Percentiles rank a stretch among this genome's conserved stretches.
phyloP scores from a whole-genome alignment of 2,888 invertebrate genomes.

The Hartigia nigra region DNA sequence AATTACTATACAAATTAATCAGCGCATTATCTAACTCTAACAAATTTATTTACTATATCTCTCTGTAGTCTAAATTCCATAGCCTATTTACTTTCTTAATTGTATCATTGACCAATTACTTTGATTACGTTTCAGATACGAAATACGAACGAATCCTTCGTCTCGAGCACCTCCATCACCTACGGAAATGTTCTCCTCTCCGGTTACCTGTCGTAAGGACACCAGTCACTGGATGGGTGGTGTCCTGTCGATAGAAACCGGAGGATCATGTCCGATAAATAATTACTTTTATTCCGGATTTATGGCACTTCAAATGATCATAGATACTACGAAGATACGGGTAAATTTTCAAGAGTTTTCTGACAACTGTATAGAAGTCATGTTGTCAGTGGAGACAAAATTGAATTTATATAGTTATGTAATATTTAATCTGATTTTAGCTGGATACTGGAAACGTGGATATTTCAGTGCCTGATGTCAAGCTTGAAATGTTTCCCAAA shows the following conservation, averaged over 20 bases:
- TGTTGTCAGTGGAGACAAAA: not conserved
- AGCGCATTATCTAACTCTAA: not conserved
- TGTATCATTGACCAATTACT: not conserved
- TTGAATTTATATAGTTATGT: not conserved
- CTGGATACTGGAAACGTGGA: conserved; percentile 71
- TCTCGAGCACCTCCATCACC: conserved; percentile 75
- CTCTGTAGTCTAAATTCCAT: not conserved
- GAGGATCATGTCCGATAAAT: conserved; percentile 79
- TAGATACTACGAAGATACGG: conserved; percentile 80
- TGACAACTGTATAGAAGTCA: not conserved
- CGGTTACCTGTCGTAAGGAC: conserved; percentile 77
- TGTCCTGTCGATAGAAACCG: conserved; percentile 75
- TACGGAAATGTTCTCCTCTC: conserved; percentile 73
- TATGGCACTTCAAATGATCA: conserved; percentile 76
- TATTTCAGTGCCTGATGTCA: conserved; percentile 73
- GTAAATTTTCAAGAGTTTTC: conserved; percentile 59
- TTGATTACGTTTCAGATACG: conserved; percentile 69
- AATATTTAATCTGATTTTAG: conserved; percentile 62
- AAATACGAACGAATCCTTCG: conserved; percentile 80
- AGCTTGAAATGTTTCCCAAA: conserved; percentile 79
- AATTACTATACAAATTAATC: too few relatives aligned
- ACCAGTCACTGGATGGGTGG: conserved; percentile 72
- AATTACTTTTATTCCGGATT: conserved; percentile 84
- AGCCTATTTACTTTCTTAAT: not conserved
- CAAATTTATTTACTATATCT: not conserved